phyloP scores from a whole-genome alignment of 2,797 vertebrate genomes.

The Mycteria americana region DNA sequence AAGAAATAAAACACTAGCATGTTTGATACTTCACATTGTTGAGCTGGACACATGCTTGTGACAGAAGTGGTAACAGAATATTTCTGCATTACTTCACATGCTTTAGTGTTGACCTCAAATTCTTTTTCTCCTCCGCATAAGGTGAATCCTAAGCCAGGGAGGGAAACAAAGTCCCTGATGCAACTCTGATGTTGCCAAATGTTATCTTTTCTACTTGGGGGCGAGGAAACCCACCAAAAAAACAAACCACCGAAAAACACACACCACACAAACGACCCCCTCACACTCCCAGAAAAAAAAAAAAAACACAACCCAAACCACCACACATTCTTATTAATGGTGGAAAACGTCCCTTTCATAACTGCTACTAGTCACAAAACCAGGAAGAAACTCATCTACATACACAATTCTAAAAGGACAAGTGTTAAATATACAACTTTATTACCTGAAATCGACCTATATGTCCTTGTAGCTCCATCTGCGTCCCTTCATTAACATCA shows the following conservation, averaged over 20 bases:
- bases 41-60: neutral
- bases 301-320: fast-evolving
- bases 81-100: neutral
- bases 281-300: neutral
- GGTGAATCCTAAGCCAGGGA: neutral
- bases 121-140: neutral
- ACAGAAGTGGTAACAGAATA: neutral
- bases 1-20: neutral
- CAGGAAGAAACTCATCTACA: neutral
- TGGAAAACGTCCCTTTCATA: neutral
- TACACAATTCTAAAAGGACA: neutral
- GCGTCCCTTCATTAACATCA: conserved; percentile 84
- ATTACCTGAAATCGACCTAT: conserved; percentile 93
- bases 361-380: neutral
- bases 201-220: neutral
- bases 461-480: conserved; percentile 93
- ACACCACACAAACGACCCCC: neutral
- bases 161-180: neutral
- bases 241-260: neutral
- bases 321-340: neutral
- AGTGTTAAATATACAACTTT: neutral
- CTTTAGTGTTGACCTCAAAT: neutral
- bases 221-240: neutral
- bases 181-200: neutral
- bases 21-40: neutral